Conservation (phyloP, 2,797 vertebrate species). For the Bradypus variegatus region DNA sequence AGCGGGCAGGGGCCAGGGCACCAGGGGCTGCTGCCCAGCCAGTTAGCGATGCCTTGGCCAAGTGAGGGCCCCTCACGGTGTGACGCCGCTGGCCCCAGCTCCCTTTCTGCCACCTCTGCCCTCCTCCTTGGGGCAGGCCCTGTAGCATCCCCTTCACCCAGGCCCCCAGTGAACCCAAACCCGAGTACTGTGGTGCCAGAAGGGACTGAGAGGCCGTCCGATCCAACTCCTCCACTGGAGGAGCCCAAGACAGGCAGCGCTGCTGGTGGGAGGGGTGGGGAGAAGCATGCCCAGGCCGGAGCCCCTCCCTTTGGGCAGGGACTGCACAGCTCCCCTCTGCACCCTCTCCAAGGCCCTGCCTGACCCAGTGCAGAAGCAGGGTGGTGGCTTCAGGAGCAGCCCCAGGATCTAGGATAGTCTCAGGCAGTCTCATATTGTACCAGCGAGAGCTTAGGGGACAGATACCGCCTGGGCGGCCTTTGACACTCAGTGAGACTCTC, state of each 20-base stretch:
- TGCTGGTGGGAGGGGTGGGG: accelerated
- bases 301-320: accelerated
- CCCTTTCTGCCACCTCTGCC: too few species aligned
- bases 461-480: background rate
- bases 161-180: too few species aligned
- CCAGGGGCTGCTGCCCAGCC: too few species aligned
- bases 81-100: too few species aligned
- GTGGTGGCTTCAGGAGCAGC: background rate
- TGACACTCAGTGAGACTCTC: background rate
- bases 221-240: background rate
- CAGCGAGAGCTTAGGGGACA: background rate
- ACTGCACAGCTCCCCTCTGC: accelerated
- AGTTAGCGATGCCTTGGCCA: too few species aligned
- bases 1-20: too few species aligned
- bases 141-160: too few species aligned
- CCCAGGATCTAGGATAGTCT: background rate
- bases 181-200: too few species aligned
- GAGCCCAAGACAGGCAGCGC: background rate
- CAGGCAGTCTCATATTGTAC: background rate
- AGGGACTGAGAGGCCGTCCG: too few species aligned
- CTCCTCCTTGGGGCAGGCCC: too few species aligned
- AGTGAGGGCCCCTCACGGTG: too few species aligned
- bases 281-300: too few species aligned
- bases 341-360: background rate
- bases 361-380: background rate